Base-by-base conservation (phyloP, 1,140 invertebrate genomes). In the Drepana arcuata region DNA sequence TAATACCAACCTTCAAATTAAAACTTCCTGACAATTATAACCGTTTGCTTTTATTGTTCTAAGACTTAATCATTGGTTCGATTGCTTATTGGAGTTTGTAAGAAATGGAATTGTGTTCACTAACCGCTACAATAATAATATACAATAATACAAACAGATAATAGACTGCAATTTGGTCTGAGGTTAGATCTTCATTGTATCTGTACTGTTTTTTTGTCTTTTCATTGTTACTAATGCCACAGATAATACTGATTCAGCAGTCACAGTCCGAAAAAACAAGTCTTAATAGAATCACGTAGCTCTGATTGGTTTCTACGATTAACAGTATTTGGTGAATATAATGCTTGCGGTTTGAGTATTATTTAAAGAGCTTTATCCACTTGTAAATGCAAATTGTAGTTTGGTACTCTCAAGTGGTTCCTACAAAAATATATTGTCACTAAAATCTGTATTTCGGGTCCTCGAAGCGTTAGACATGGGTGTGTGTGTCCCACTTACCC, bases 201-300 rank as follows among this genome's bases (percentile, higher is more conserved):
- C n/a, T n/a, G n/a, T n/a, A n/a, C n/a, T 11, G 38, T 63, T 69
- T 73, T 70, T 75, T 71, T 46, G 35, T 13, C 23, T 32, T 36
- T 29, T 36, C 53, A 34, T 61, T 44, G 57, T 56, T n/a, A 63
- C 52, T 52, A 41, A 43, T 49, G 41, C 59, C 52, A 51, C 68
- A 72, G 64, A 59, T 51, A 48, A 62, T n/a, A n/a, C n/a, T n/a
- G n/a, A 58, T 64, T 64, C 48, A 42, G 48, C 34, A 51, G 32
- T 18, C 18, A 25, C 31, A 29, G 12, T 16, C 14, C n/a, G n/a
- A 56, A 68, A 69, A 68, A 61, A 57, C 35, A 48, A 59, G 43
- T 48, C 34, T 59, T 70, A 70, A 75, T 72, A 49, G 61, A 75
- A 66, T 72, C 71, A 75, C 68, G 71, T 70, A 57, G 36, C 31